Evolutionary conservation across 2,113 vertebrate genomes (phyloP), one percentile per base, ranked within the genome.

Genomic region (Geococcyx californianus): DNA sequence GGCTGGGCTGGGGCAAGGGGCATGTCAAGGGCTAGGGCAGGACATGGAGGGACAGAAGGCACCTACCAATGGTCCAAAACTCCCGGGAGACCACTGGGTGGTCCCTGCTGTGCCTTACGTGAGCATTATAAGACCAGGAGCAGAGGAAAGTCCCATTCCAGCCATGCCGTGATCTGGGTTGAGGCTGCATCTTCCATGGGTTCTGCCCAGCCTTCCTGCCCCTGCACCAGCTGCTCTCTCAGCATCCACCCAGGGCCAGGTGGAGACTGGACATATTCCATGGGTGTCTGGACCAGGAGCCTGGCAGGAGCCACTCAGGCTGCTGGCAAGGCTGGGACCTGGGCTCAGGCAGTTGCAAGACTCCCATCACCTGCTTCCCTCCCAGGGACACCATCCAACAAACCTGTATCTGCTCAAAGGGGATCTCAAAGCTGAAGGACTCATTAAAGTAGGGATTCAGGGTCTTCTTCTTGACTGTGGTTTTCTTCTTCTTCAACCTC

Each of bases 361-460:
- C 55, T 44, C 45, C 60, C 28, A 24, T 40, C 2, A 0, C 31
- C 58, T 20, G 13, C 31, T 59, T 40, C 24, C 69, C 26, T 44
- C 51, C 59, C 45, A 16, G 51, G 4, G 87, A 19, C 54, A 25
- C 19, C 33, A 52, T 63, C 10, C 3, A 10, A 78, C 83, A 33
- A 92, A 99, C 99, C 99, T 99, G 99, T 96, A 99, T 99, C 98
- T 99, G 99, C 95, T 99, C 99, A 16, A 99, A 99, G 86, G 99
- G 99, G 93, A 99, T 99, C 98, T 99, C 99, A 63, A 99, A 99
- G 98, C 99, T 99, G 98, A 99, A 99, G 44, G 99, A 99, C 94
- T 99, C 99, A 0, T 99, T 99, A 97, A 99, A 99, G 95, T 99
- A 99, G 2, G 99, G 99, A 97, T 99, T 99, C 97, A 99, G 95